Conservation (phyloP, 2,888 invertebrate genomes). For the Clitarchus hookeri region DNA sequence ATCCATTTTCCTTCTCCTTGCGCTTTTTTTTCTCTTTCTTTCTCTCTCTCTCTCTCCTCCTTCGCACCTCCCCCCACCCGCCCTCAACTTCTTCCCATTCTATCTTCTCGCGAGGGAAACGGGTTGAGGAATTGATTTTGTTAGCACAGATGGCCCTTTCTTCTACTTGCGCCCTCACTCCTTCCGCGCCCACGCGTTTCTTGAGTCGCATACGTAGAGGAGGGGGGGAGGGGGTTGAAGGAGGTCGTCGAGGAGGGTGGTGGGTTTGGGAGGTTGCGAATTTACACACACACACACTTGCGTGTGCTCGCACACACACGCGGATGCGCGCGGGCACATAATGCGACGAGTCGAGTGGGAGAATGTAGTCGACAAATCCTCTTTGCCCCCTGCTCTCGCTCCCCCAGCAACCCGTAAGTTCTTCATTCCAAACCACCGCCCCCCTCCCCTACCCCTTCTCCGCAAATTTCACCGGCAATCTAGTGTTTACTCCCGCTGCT, state of each 20-base stretch:
- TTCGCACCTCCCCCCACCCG: no score
- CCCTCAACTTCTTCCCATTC: background rate
- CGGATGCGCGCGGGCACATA: background rate
- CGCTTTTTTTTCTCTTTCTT: no score
- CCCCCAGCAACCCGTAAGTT: no score
- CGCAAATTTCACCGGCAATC: background rate
- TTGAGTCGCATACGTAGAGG: background rate
- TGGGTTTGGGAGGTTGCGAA: background rate
- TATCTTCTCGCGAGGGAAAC: background rate
- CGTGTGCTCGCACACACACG: background rate
- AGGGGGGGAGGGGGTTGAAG: background rate
- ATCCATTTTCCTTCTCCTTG: background rate
- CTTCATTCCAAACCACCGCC: background rate
- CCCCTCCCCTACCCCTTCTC: background rate
- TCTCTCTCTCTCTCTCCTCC: no score
- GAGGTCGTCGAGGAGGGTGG: background rate
- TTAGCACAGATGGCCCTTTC: background rate
- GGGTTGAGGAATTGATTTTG: conserved; percentile 10
- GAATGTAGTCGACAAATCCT: conserved; percentile 6
- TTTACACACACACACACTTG: background rate
- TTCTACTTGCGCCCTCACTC: background rate
- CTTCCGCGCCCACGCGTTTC: background rate
- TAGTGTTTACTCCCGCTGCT: conserved; percentile 2
- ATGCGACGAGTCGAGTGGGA: background rate
- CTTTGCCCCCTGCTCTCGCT: background rate